These are phyloP conservation scores for Epirrhoe alternata DNA, from an alignment of 2,888 invertebrate genomes.

Conservation along the genomic window DNA sequence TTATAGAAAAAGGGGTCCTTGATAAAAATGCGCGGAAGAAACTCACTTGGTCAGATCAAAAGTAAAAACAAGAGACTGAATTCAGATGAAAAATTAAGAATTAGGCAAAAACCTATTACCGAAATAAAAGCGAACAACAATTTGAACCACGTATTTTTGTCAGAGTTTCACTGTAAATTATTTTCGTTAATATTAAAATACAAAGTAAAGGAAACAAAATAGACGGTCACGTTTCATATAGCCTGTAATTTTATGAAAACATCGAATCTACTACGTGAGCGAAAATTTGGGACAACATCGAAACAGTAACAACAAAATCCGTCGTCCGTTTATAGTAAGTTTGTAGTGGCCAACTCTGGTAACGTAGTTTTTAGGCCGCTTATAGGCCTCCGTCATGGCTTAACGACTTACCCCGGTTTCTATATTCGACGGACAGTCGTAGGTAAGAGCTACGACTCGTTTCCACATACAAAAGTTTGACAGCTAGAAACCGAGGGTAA, in stretches of 20 bases:
- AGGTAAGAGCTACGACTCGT: too few relatives aligned
- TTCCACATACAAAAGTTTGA: too few relatives aligned
- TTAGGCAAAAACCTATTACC: not conserved
- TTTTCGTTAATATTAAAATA: conserved; percentile 15
- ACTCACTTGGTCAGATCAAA: too few relatives aligned
- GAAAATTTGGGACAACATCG: conserved; percentile 36
- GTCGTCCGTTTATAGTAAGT: too few relatives aligned
- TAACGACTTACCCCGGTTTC: too few relatives aligned
- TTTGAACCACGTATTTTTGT: not conserved
- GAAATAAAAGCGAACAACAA: not conserved
- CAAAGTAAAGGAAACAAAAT: not conserved
- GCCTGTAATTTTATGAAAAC: conserved; percentile 36
- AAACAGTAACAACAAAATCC: conserved; percentile 26
- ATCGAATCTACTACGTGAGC: conserved; percentile 41
- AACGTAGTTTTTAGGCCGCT: too few relatives aligned
- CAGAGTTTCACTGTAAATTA: conserved; percentile 3
- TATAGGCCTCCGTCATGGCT: too few relatives aligned
- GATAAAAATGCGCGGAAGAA: too few relatives aligned
- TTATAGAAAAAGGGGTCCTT: too few relatives aligned
- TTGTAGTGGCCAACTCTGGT: too few relatives aligned
- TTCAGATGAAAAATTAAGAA: not conserved
- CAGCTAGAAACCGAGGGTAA: too few relatives aligned
- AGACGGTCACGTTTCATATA: conserved; percentile 46
- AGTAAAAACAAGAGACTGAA: not conserved
- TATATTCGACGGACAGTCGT: too few relatives aligned